Base-by-base conservation (phyloP, 2,888 invertebrate species). In the Trichogramma dendrolimi region DNA sequence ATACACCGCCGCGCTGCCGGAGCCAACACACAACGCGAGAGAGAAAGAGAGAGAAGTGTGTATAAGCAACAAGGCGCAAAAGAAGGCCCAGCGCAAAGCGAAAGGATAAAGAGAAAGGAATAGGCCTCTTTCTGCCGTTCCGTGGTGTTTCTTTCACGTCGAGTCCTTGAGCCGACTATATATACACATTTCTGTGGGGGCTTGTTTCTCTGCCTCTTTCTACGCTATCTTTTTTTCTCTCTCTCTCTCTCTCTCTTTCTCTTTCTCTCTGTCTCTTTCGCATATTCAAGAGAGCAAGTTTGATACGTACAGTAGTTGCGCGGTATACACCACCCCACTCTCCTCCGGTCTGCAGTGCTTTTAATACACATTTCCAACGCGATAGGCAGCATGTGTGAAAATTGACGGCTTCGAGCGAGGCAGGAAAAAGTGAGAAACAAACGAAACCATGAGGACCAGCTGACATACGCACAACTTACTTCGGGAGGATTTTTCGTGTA, bases 31-130 rank as follows among this genome's bases (percentile, higher is more conserved):
- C 14, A n/a, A 41, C 8, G 7, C 39, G 46, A 27, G n/a, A 7
- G 8, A 42, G 49, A 38, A 7, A 8, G 27, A 14, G 52, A 46
- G 46, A 14, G 47, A 65, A 66, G 67, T 60, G 63, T 64, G 65
- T 61, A 59, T 48, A 58, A 52, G 54, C 48, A 55, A 44, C 59
- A 62, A 27, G 27, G 58, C 55, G 62, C 11, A 58, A 48, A 48
- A 48, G 11, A 5, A 46, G 47, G 46, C 14, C 69, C 73, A 73
- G 74, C 72, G 71, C 70, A 73, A 73, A 73, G 77, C 76, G 77
- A 77, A 78, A 78, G 77, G 77, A 78, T 77, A 78, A 58, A 78
- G 77, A 78, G 77, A 77, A 78, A 78, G 77, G 78, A 77, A 77
- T 75, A 78, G 74, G 74, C 77, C 27, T 27, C 27, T 27, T 27